Percentiles rank a stretch among this genome's conserved stretches.
Evolutionary conservation across 2,888 invertebrate species (phyloP).

Genomic region (Cryptophagus acutangulus): DNA sequence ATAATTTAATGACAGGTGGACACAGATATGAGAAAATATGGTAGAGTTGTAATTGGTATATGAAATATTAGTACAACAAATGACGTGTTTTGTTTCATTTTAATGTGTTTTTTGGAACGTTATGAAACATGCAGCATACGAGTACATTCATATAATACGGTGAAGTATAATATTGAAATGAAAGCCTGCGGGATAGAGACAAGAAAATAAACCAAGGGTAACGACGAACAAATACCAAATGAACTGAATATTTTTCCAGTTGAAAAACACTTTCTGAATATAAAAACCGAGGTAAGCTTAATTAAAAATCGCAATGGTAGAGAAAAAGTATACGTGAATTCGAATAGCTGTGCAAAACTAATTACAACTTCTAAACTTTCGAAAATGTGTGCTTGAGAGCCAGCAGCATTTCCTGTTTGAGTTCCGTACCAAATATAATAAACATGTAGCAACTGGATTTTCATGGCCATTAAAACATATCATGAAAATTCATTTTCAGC

Average conservation of each 20-base stretch:
- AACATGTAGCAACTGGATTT: constrained; percentile 23
- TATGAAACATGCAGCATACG: neutral
- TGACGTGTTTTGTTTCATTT: constrained; percentile 16
- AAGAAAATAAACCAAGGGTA: constrained; percentile 44
- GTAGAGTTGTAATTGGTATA: constrained; percentile 13
- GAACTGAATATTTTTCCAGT: constrained; percentile 47
- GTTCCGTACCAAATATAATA: constrained; percentile 19
- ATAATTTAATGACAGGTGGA: neutral
- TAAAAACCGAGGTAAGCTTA: constrained; percentile 46
- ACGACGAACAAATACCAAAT: constrained; percentile 43
- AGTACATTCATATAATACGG: constrained; percentile 17
- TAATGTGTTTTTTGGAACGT: constrained; percentile 1
- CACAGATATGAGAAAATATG: constrained; percentile 8
- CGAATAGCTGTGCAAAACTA: constrained; percentile 42
- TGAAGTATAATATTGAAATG: constrained; percentile 34
- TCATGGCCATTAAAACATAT: constrained; percentile 30
- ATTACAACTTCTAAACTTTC: constrained; percentile 46
- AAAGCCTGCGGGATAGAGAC: constrained; percentile 35
- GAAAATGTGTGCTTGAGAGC: constrained; percentile 42
- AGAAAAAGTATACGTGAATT: constrained; percentile 42
- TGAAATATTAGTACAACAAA: constrained; percentile 18
- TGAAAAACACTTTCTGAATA: constrained; percentile 47
- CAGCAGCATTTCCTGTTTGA: constrained; percentile 28
- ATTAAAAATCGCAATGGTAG: constrained; percentile 47
- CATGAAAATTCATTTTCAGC: constrained; percentile 31